Evolutionary conservation across 92 coral and sea anemone genomes (phyloP).

Genomic region (Phenganax subtilis): DNA sequence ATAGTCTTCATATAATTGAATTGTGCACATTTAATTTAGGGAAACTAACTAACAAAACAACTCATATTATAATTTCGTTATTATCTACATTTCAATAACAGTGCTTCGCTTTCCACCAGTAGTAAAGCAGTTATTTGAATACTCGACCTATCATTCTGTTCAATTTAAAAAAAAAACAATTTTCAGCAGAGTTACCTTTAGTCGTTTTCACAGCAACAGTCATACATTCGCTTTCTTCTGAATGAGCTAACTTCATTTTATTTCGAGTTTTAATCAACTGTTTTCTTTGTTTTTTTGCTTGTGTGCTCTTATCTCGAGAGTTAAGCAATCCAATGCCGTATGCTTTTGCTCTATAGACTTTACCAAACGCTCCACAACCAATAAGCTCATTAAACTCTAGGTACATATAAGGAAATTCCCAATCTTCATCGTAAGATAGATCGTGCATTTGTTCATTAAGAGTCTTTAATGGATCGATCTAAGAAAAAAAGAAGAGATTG

Average conservation of each 20-base stretch:
- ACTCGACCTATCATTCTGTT: not conserved
- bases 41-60: too few relatives aligned
- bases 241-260: slow-evolving; percentile 18
- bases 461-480: slow-evolving; percentile 51
- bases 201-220: slow-evolving; percentile 53
- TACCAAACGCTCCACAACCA: slow-evolving; percentile 52
- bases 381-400: slow-evolving; percentile 35
- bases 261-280: slow-evolving; percentile 27
- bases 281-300: slow-evolving; percentile 43
- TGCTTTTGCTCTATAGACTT: slow-evolving; percentile 49
- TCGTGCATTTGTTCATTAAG: slow-evolving; percentile 51
- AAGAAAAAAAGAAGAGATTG: not conserved
- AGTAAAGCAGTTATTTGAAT: not conserved
- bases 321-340: slow-evolving; percentile 44
- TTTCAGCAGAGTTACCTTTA: slow-evolving; percentile 38
- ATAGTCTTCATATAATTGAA: too few relatives aligned
- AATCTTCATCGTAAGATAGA: slow-evolving; percentile 52
- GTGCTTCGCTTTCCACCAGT: not conserved
- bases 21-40: too few relatives aligned
- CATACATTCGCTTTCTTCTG: slow-evolving; percentile 28
- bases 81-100: not conserved
- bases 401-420: slow-evolving; percentile 50
- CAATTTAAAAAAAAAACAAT: not conserved
- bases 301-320: slow-evolving; percentile 45
- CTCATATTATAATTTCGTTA: not conserved